Evolutionary conservation across 1,140 invertebrate species (phyloP).

Genomic region (Nylanderia fulva): DNA sequence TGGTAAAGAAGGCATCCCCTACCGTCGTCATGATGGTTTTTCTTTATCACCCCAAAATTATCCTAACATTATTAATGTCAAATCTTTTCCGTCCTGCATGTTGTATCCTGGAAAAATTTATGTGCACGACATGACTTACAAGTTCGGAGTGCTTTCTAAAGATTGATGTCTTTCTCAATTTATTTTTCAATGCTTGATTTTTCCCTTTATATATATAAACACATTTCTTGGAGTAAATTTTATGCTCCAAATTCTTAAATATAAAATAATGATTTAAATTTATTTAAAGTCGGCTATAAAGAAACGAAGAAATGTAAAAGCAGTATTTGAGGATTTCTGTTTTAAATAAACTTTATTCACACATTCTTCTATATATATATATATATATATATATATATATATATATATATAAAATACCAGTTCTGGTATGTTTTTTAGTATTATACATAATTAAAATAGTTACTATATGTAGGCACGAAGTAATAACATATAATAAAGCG

Average conservation of each 20-base stretch:
- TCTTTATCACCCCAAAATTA: conserved; percentile 89
- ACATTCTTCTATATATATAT: conserved; percentile 35
- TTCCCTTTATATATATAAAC: background rate
- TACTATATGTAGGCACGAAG: conserved; percentile 17
- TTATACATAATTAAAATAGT: conserved; percentile 46
- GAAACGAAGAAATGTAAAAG: background rate
- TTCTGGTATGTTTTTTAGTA: conserved; percentile 30
- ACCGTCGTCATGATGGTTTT: conserved; percentile 87
- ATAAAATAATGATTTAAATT: background rate
- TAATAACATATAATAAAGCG: conserved; percentile 14
- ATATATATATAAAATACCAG: background rate
- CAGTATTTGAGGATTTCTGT: background rate
- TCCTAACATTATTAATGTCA: conserved; percentile 87
- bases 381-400: too few relatives aligned
- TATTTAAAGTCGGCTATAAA: too few relatives aligned
- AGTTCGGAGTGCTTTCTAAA: conserved; percentile 79
- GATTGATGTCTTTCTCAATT: conserved; percentile 7
- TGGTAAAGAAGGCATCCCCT: conserved; percentile 86
- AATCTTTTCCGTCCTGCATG: conserved; percentile 83
- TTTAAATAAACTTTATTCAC: conserved; percentile 65
- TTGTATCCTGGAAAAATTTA: conserved; percentile 87
- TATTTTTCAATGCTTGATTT: conserved; percentile 5
- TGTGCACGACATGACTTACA: conserved; percentile 84
- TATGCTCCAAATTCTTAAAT: background rate
- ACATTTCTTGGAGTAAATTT: background rate